A percentile compares a stretch with the other conserved stretches of the same genome.
Evolutionary conservation across 2,888 invertebrate species (phyloP).

Genomic region (Isoperla grammatica): DNA sequence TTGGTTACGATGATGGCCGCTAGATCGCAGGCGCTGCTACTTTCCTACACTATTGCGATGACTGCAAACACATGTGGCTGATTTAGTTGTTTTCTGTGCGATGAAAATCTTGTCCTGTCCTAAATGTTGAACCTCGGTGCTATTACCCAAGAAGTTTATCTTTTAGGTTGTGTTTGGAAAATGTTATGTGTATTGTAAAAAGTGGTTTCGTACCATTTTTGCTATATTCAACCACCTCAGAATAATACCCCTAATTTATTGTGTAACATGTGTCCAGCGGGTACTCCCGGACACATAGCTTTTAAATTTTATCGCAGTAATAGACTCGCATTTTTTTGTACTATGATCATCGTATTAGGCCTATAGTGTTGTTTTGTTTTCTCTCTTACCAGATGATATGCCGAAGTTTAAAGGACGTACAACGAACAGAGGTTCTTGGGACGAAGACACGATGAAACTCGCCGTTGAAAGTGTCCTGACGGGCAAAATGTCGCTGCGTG

Average conservation of each 20-base stretch:
- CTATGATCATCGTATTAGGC: not conserved
- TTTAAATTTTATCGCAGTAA: not conserved
- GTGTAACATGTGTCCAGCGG: not conserved
- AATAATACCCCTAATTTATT: not conserved
- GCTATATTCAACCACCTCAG: not conserved
- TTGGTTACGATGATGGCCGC: not conserved
- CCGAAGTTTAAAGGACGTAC: constrained; percentile 3
- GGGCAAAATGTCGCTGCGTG: not conserved
- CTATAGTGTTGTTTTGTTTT: not conserved
- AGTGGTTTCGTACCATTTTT: no score
- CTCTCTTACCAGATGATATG: not conserved
- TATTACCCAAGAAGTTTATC: no score
- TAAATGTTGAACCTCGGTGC: no score
- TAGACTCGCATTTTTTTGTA: not conserved
- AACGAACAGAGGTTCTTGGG: not conserved
- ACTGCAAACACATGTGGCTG: not conserved
- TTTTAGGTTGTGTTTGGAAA: no score
- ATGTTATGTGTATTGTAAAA: no score
- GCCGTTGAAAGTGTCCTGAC: not conserved
- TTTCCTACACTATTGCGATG: not conserved
- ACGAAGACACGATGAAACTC: not conserved
- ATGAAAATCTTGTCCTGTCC: no score
- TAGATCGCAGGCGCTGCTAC: not conserved
- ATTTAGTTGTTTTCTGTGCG: not conserved
- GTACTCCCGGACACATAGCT: not conserved